Evolutionary conservation across 2,797 vertebrate species (phyloP).

Genomic region (Acanthurus tractus): DNA sequence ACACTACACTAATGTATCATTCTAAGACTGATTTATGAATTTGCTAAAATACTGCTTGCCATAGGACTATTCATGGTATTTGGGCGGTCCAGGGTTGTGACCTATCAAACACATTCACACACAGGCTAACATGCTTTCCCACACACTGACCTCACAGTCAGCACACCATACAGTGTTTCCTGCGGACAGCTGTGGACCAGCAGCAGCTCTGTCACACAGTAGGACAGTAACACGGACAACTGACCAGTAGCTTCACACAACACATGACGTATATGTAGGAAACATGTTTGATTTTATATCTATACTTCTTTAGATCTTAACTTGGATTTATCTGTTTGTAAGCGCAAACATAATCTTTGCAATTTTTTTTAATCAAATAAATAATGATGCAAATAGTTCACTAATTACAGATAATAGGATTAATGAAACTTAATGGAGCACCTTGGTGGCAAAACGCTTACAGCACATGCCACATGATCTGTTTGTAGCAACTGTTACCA

Average conservation of each 20-base stretch:
- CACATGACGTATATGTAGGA: conserved; percentile 3
- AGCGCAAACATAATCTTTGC: background rate
- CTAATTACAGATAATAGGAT: too few species aligned
- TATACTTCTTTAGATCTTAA: background rate
- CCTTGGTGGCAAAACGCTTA: too few species aligned
- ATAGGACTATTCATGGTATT: conserved; percentile 26
- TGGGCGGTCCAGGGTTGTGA: conserved; percentile 41
- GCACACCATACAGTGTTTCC: conserved; percentile 51
- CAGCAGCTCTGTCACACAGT: conserved; percentile 47
- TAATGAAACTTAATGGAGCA: too few species aligned
- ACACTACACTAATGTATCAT: conserved; percentile 3
- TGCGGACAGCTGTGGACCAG: conserved; percentile 66
- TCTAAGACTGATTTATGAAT: conserved; percentile 53
- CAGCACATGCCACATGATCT: too few species aligned
- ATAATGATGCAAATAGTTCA: too few species aligned
- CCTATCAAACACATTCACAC: conserved; percentile 46
- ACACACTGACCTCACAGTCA: conserved; percentile 56
- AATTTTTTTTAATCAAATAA: background rate
- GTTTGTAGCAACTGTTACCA: too few species aligned
- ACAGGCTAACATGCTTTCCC: conserved; percentile 62
- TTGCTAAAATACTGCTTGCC: conserved; percentile 38
- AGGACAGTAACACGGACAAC: conserved; percentile 50
- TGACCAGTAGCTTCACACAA: conserved; percentile 28
- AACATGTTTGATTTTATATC: background rate
- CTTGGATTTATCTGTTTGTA: background rate